Evolutionary conservation across 2,888 invertebrate species (phyloP), one percentile per base, ranked within the genome.

Genomic region (Geotrupes spiniger): DNA sequence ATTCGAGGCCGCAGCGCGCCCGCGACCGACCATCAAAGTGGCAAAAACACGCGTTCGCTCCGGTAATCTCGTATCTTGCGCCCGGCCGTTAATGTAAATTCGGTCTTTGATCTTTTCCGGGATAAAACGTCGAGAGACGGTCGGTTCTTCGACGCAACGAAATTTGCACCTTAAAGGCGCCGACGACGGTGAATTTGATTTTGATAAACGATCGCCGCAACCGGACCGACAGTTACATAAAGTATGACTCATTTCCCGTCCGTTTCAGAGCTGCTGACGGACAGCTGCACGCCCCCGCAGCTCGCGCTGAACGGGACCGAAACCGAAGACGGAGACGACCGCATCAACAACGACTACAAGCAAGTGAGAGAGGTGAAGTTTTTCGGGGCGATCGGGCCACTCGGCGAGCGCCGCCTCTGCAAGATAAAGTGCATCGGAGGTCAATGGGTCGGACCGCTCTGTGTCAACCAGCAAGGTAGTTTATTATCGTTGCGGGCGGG

Each of bases 341-440:
- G 70, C 39, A 68, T 72, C 37, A 59, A 65, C 49, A 68, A 68
- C 40, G 74, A 76, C 53, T 76, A 73, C 58, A 65, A 69, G 16
- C 70, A 73, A 37, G 64, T 74, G 25, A 60, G 68, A 36, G 73
- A 85, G 76, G 84, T 85, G 1, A 83, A 83, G 68, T 89, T 89
- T 70, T 83, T 85, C n/a, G 88, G 87, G 11, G 78, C 86, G 54
- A 83, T 89, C 54, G 86, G 87, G 8, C 85, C 87, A 2, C 72
- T 85, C 49, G 84, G 84, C 53, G 87, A 87, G 66, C 77, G 82
- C 46, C 76, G 87, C 16, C 79, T 87, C 45, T 90, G 90, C 72
- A 90, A 90, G 72, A 87, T 90, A 56, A 89, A 89, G 70, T 90
- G 90, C 66, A 83, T 89, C 51, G 87, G 85, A 65, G 89, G 89